A percentile compares a stretch with the other conserved stretches of the same genome.
phyloP scores from a whole-genome alignment of 2,888 invertebrate species.

The Eupithecia subumbrata region DNA sequence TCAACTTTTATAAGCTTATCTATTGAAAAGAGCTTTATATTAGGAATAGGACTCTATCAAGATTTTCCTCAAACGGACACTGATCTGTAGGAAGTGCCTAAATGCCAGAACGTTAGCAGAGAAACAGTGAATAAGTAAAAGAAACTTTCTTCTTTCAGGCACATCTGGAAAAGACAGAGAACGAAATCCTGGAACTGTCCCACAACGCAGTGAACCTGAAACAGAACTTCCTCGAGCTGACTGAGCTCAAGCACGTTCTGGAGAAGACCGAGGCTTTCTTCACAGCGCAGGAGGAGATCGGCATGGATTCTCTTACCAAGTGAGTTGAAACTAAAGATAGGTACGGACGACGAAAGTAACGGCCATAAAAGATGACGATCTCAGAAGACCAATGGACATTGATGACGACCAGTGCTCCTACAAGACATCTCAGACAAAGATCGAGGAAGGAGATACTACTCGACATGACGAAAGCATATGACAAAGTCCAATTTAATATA shows the following conservation, averaged over 20 bases:
- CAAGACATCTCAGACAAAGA: not conserved
- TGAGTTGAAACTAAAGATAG: slow-evolving; percentile 48
- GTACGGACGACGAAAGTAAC: not conserved
- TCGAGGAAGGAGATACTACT: no score
- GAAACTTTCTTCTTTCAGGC: slow-evolving; percentile 81
- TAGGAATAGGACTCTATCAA: not conserved
- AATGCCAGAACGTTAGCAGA: not conserved
- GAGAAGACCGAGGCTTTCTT: slow-evolving; percentile 97
- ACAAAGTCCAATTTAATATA: no score
- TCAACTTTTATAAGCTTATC: not conserved
- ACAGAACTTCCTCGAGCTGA: slow-evolving; percentile 95
- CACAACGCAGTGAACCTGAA: slow-evolving; percentile 96
- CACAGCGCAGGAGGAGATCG: slow-evolving; percentile 90
- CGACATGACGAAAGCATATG: no score
- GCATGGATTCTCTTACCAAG: slow-evolving; percentile 86
- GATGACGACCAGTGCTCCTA: not conserved
- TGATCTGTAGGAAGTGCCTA: not conserved
- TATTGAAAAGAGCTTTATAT: not conserved
- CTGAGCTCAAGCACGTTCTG: slow-evolving; percentile 95
- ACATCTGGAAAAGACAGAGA: slow-evolving; percentile 97
- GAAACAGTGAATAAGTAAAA: not conserved
- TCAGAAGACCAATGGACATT: not conserved
- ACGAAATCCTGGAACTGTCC: slow-evolving; percentile 96
- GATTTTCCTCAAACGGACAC: not conserved
- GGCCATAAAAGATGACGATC: not conserved